These are phyloP conservation scores for Thymallus thymallus DNA, from an alignment of 2,113 vertebrate species.

Conservation along the genomic window DNA sequence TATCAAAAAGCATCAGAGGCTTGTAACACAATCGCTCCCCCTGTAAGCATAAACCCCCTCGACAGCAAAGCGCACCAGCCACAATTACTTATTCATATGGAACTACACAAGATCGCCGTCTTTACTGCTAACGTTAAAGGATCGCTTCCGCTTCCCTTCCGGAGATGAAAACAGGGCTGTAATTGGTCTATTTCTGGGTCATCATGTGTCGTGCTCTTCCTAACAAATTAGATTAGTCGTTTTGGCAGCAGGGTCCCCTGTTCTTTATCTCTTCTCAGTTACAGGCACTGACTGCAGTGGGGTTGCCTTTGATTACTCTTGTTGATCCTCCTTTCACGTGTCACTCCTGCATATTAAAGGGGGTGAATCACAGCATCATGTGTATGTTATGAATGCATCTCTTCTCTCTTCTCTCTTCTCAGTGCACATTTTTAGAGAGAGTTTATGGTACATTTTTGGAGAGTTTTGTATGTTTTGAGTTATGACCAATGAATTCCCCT, in stretches of 20 bases:
- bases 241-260: constrained; percentile 24
- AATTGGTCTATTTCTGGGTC: constrained; percentile 49
- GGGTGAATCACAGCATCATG: constrained; percentile 5
- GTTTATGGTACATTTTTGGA: neutral
- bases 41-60: constrained; percentile 38
- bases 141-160: constrained; percentile 42
- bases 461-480: neutral
- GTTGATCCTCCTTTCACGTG: constrained; percentile 21
- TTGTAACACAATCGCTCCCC: constrained; percentile 31
- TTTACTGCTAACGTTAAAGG: constrained; percentile 28
- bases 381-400: neutral
- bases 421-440: neutral
- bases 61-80: constrained; percentile 32
- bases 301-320: constrained; percentile 18
- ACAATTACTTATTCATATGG: constrained; percentile 59
- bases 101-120: neutral
- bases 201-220: constrained; percentile 36
- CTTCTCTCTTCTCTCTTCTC: neutral
- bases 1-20: constrained; percentile 47
- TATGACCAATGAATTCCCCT: no score
- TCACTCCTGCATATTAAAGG: constrained; percentile 26
- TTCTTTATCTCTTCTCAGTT: constrained; percentile 38
- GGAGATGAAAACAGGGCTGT: constrained; percentile 26
- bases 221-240: constrained; percentile 45
- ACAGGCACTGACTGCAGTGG: constrained; percentile 3